These are phyloP conservation scores for Echiichthys vipera DNA, from an alignment of 2,797 vertebrate species.

Conservation along the genomic window DNA sequence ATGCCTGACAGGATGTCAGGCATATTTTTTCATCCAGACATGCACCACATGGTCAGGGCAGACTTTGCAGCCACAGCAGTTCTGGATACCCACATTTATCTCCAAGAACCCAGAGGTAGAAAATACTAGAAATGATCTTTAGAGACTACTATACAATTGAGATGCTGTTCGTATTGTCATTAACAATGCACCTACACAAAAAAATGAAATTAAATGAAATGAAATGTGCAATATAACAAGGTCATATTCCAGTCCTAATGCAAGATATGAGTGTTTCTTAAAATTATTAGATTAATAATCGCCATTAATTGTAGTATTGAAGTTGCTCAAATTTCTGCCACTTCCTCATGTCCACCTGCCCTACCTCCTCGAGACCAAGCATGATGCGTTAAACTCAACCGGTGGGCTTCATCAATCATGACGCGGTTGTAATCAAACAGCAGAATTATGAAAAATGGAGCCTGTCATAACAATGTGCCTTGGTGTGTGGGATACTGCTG, in stretches of 20 bases:
- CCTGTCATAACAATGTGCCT: slow-evolving; percentile 75
- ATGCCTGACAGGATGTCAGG: not conserved
- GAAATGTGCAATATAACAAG: too few species aligned
- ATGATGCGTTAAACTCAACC: slow-evolving; percentile 64
- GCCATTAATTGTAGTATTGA: not conserved
- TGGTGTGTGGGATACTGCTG: slow-evolving; percentile 64
- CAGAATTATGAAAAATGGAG: slow-evolving; percentile 85
- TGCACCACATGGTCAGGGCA: slow-evolving; percentile 8
- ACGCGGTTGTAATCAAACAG: slow-evolving; percentile 78
- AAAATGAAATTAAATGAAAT: too few species aligned
- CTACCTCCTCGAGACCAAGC: slow-evolving; percentile 31
- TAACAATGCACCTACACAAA: too few species aligned
- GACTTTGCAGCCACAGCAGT: not conserved
- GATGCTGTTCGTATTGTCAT: too few species aligned
- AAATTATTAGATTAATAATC: not conserved
- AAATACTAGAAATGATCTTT: not conserved
- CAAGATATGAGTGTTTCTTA: not conserved
- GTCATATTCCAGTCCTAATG: too few species aligned
- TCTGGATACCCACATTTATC: slow-evolving; percentile 6
- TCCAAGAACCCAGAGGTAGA: not conserved
- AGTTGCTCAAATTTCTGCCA: slow-evolving; percentile 12
- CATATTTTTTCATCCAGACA: slow-evolving; percentile 2
- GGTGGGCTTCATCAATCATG: slow-evolving; percentile 82
- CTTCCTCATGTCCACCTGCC: slow-evolving; percentile 60
- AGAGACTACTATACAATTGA: not conserved